Evolutionary conservation across 1,140 invertebrate species (phyloP), one percentile per base, ranked within the genome.

Genomic region (Drosophila ercepeae): DNA sequence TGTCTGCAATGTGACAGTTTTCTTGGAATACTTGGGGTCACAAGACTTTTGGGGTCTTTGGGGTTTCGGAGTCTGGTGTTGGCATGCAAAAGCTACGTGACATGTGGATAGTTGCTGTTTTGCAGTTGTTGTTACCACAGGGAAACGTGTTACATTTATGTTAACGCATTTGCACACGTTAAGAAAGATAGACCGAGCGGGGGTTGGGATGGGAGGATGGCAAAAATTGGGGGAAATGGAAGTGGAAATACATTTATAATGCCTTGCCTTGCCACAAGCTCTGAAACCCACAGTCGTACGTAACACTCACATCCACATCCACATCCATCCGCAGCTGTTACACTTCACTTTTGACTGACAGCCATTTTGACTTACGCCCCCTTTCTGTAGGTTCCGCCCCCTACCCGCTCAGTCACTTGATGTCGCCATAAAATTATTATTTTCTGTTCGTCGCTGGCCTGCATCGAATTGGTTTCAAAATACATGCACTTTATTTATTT

Each of bases 101-200:
- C 78, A 78, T 82, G 77, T 55, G 44, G 73, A 73, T 72, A 53
- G 59, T 52, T 59, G 59, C 27, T 78, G 51, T 75, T 60, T 45
- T 25, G 36, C 9, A 49, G 44, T 54, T 73, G 54, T 55, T 78
- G 72, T 72, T 81, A 70, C 78, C 78, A 83, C 78, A 83, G 63
- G 52, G 78, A 83, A 82, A 83, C 78, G 78, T 82, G 78, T 77
- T 82, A 82, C 78, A 82, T 82, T 82, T 82, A 73, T 82, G 78
- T 83, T 83, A 82, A 82, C 78, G 79, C 78, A 73, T 82, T 82
- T 77, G 78, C 68, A 68, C 73, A 77, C 78, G 73, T 77, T 82
- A 54, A 57, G 8, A 18, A 42, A 18, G 39, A 9, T 3, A 36
- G 34, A 13, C 7, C 7, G 27, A 9, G 48, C 23, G 27, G 18